phyloP scores from a whole-genome alignment of 2,113 vertebrate genomes.

The Sylvietta virens region DNA sequence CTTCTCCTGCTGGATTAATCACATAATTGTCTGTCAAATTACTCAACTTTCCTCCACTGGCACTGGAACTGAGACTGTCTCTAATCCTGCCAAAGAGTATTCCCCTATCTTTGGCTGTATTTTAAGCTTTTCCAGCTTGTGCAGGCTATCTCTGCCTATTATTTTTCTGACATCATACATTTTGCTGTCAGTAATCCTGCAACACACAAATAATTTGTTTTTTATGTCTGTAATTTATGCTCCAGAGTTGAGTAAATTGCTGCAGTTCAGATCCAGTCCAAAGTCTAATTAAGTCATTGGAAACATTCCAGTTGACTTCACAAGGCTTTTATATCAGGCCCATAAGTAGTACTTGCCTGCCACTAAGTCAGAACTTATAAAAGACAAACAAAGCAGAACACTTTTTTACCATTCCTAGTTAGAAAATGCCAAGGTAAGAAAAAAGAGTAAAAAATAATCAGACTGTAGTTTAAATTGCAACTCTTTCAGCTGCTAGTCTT shows the following conservation, averaged over 20 bases:
- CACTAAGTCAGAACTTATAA: slow-evolving; percentile 19
- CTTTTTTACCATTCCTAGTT: neutral
- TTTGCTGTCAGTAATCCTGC: slow-evolving; percentile 55
- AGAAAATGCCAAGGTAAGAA: neutral
- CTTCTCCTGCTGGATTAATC: neutral
- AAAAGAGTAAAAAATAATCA: neutral
- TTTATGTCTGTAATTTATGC: slow-evolving; percentile 60
- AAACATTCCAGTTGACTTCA: slow-evolving; percentile 57
- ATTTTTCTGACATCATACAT: slow-evolving; percentile 65
- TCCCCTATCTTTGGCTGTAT: slow-evolving; percentile 23
- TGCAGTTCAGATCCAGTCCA: slow-evolving; percentile 45
- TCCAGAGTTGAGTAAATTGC: slow-evolving; percentile 48
- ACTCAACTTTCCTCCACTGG: neutral
- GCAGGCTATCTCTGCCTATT: slow-evolving; percentile 46
- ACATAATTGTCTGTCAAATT: slow-evolving; percentile 4
- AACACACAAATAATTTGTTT: slow-evolving; percentile 58
- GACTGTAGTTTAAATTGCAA: neutral
- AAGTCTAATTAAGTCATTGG: slow-evolving; percentile 47
- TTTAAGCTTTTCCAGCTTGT: slow-evolving; percentile 37
- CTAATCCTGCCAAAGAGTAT: neutral
- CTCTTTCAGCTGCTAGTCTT: neutral
- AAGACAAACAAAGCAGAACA: slow-evolving; percentile 4
- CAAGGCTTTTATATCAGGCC: slow-evolving; percentile 49
- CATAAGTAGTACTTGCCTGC: slow-evolving; percentile 15
- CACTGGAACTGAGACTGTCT: neutral